phyloP scores from a whole-genome alignment of 2,113 vertebrate genomes.

The Chinchilla lanigera region DNA sequence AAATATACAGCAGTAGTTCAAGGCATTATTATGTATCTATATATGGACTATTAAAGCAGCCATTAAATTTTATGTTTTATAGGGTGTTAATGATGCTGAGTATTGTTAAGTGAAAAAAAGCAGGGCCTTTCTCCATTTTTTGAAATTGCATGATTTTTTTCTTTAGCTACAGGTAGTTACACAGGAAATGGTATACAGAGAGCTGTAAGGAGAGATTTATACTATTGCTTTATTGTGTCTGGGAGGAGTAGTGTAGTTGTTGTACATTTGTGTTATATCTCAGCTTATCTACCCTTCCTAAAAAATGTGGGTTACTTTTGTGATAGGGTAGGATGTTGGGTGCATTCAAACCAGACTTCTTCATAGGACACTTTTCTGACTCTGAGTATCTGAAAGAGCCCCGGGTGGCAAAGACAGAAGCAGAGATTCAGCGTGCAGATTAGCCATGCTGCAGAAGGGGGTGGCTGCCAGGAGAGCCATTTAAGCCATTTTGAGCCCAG shows the following conservation, averaged over 20 bases:
- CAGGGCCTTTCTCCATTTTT: not conserved
- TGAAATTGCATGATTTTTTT: not conserved
- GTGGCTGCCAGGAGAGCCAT: not conserved
- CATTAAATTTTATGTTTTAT: not conserved
- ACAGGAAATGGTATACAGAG: not conserved
- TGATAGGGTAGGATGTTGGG: not conserved
- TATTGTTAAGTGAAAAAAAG: not conserved
- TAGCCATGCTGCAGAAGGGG: not conserved
- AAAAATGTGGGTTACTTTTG: not conserved
- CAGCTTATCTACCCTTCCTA: not conserved
- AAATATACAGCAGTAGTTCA: not conserved
- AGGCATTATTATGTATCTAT: not conserved
- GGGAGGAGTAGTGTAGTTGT: not conserved
- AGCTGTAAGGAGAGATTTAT: not conserved
- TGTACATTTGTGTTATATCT: not conserved
- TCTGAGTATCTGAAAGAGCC: not conserved
- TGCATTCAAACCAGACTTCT: not conserved
- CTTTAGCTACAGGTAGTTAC: not conserved
- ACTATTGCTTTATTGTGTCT: not conserved
- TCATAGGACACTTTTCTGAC: not conserved
- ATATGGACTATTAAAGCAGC: not conserved
- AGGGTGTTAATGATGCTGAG: not conserved
- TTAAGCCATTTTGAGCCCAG: not conserved
- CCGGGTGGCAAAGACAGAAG: not conserved
- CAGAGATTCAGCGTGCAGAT: too few species aligned